Percentiles rank a stretch among this genome's conserved stretches.
These are phyloP conservation scores for Volucella bombylans DNA, from an alignment of 2,888 invertebrate species.

Conservation along the genomic window DNA sequence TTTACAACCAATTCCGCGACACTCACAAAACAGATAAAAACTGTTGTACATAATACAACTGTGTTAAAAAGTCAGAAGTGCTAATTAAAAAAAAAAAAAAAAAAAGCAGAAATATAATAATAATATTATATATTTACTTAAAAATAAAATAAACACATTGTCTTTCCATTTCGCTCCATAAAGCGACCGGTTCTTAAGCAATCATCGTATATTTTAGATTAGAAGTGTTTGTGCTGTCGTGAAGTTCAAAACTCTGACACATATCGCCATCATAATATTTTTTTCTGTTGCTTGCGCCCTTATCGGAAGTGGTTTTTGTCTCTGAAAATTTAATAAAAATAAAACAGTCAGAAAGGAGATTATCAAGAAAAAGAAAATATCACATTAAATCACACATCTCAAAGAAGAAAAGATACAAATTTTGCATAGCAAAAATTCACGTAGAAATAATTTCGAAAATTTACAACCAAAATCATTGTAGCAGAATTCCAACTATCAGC, in stretches of 20 bases:
- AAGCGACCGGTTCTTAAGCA: slow-evolving; percentile 51
- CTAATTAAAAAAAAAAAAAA: slow-evolving; percentile 32
- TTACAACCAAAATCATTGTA: slow-evolving; percentile 3
- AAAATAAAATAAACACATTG: slow-evolving; percentile 20
- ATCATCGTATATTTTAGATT: slow-evolving; percentile 55
- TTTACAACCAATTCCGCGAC: slow-evolving; percentile 57
- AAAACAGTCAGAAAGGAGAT: not conserved
- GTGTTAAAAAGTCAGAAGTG: slow-evolving; percentile 56
- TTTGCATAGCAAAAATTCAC: not conserved
- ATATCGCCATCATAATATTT: slow-evolving; percentile 12
- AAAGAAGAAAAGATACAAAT: not conserved
- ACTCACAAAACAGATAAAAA: slow-evolving; percentile 71
- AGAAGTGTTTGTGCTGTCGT: slow-evolving; percentile 68
- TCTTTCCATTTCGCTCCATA: slow-evolving; percentile 38
- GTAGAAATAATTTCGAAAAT: slow-evolving; percentile 16
- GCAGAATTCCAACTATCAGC: slow-evolving; percentile 25
- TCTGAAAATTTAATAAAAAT: slow-evolving; percentile 12
- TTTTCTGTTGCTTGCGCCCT: slow-evolving; percentile 18
- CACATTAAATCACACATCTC: not conserved
- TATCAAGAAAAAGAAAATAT: not conserved
- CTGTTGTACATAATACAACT: slow-evolving; percentile 50
- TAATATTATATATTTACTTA: slow-evolving; percentile 40
- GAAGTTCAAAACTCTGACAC: slow-evolving; percentile 65
- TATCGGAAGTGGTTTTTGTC: slow-evolving; percentile 48
- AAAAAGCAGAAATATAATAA: not conserved